A percentile compares a stretch with the other conserved stretches of the same genome.
Evolutionary conservation across 2,113 vertebrate species (phyloP).

Genomic region (Paedocypris sp.): DNA sequence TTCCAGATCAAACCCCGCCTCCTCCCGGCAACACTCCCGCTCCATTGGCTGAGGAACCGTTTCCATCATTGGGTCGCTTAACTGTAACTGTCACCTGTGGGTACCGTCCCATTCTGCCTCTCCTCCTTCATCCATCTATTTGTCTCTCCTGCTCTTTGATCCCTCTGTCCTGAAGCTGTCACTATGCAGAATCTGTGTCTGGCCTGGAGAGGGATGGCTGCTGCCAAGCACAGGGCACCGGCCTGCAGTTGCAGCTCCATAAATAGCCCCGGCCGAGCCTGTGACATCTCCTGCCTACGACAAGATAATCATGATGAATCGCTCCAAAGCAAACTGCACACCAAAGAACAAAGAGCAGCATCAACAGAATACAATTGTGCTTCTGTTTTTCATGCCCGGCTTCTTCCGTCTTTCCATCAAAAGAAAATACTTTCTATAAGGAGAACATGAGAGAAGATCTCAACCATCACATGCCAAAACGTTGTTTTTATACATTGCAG

Average conservation of each 20-base stretch:
- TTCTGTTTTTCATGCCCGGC: slow-evolving; percentile 1
- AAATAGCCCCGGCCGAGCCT: slow-evolving; percentile 46
- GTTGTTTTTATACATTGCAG: too few species aligned
- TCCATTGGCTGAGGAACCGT: slow-evolving; percentile 24
- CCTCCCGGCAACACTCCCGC: slow-evolving; percentile 11
- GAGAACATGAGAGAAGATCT: not conserved
- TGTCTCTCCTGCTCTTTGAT: not conserved
- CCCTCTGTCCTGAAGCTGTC: slow-evolving; percentile 12
- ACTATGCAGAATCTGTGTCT: slow-evolving; percentile 5
- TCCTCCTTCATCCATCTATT: not conserved
- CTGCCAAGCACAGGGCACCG: slow-evolving; percentile 23
- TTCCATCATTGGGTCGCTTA: slow-evolving; percentile 29
- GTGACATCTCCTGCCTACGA: slow-evolving; percentile 59
- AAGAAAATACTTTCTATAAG: not conserved
- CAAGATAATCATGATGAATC: slow-evolving; percentile 64
- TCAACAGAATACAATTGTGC: not conserved
- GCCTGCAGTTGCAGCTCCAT: slow-evolving; percentile 24
- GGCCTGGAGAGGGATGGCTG: slow-evolving; percentile 23
- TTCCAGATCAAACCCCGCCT: not conserved
- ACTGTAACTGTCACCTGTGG: slow-evolving; percentile 17
- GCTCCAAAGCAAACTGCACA: slow-evolving; percentile 21
- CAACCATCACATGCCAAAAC: not conserved
- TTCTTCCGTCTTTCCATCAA: slow-evolving; percentile 33
- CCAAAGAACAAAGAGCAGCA: slow-evolving; percentile 42
- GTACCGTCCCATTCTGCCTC: not conserved